Base-by-base conservation (phyloP, 2,888 invertebrate genomes). In the Sphaerophoria rueppellii region DNA sequence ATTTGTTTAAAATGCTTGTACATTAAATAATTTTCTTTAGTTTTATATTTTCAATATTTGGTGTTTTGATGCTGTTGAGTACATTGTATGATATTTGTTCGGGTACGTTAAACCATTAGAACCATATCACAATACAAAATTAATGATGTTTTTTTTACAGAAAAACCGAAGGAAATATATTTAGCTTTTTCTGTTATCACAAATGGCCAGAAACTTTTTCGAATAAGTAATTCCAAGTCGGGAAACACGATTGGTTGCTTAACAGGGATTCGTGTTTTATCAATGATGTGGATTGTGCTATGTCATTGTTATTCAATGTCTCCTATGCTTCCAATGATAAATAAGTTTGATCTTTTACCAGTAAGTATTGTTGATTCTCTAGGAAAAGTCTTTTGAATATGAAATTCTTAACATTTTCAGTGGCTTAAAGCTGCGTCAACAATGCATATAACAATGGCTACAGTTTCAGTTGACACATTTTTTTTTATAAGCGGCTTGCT, bases 381-480 rank as follows among this genome's bases (percentile, higher is more conserved):
- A 9, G 9, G 9, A 43, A 7, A 43, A 9, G 43, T 43, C 6
- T 40, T 40, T 43, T 11, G 12, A 43, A 43, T 24, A 24, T 24
- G 2, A 43, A 43, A 43, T 6, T 43, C 4, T 7, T 43, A 11
- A 11, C 0, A 11, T 43, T 24, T 4, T 4, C 61, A 89, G 89
- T 91, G 91, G 91, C 48, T 89, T 6, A 76, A 89, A 75, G 89
- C 89, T 0, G 90, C 90, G 0, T 91, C 88, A 74, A 89, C 91
- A 4, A 90, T 91, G 90, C 86, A 91, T 57, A 88, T 91, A 3
- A 87, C 91, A 89, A 86, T 93, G 89, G 93, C 91, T 87, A 87
- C 93, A 0, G 90, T 94, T 4, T 93, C 94, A 0, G 94, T 95
- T 0, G 95, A 95, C 82, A 93, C 94, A 0, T 95, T 95, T 89